A percentile compares a stretch with the other conserved stretches of the same genome.
Conservation (phyloP, 2,888 invertebrate species). For the Nysson spinosus region DNA sequence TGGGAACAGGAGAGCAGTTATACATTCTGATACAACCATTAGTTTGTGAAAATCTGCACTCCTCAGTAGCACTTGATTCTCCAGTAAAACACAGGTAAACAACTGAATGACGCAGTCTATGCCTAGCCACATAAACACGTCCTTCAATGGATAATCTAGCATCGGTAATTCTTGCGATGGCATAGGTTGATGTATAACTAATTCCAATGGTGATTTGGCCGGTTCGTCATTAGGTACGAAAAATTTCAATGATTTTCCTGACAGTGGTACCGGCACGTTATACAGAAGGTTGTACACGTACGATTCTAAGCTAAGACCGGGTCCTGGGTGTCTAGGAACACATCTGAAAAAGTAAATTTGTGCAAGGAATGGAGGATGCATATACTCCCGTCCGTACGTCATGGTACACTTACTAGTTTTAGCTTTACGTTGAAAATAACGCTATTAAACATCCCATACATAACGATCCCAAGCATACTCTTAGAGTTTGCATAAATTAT, state of each 20-base stretch:
- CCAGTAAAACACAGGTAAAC: conserved; percentile 95
- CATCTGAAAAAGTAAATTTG: conserved; percentile 79
- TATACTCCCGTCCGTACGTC: too few species aligned
- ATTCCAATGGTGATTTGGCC: conserved; percentile 74
- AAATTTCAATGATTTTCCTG: conserved; percentile 88
- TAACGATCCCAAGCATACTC: too few species aligned
- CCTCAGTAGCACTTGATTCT: conserved; percentile 96
- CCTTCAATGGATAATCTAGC: conserved; percentile 93
- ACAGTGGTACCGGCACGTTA: conserved; percentile 93
- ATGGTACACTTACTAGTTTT: too few species aligned
- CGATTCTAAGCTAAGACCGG: conserved; percentile 91
- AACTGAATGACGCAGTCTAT: conserved; percentile 95
- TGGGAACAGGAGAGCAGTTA: conserved; percentile 93
- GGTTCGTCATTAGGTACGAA: conserved; percentile 75
- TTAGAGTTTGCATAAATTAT: too few species aligned
- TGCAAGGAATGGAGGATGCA: neutral
- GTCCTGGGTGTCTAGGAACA: conserved; percentile 87
- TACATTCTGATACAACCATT: conserved; percentile 97
- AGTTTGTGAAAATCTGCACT: conserved; percentile 96
- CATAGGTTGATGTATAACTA: conserved; percentile 87
- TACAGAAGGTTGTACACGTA: conserved; percentile 97
- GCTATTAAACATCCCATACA: too few species aligned
- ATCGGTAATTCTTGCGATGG: conserved; percentile 92
- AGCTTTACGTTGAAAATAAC: too few species aligned
- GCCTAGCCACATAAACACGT: conserved; percentile 92